Evolutionary conservation across 2,888 invertebrate species (phyloP), one percentile per base, ranked within the genome.

Genomic region (Anticlea derivata): DNA sequence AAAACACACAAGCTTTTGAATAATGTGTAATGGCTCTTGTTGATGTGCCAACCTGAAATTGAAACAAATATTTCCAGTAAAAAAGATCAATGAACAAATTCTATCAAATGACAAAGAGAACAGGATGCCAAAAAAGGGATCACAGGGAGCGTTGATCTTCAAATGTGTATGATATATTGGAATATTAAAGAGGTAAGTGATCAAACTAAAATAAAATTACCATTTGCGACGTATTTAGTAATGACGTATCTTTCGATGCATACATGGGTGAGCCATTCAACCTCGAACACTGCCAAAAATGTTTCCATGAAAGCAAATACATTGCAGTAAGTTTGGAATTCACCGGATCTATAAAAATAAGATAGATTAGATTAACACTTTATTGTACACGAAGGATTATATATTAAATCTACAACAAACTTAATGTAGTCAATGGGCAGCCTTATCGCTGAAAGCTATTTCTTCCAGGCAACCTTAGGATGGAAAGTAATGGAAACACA

Each of bases 161-260:
- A 11, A 7, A 8, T 30, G 22, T 22, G 7, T 41, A 24, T 23
- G 6, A n/a, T 20, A n/a, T 20, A 24, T 33, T 33, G 10, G 1
- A 30, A 7, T 22, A 35, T 7, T 10, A 2, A 17, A 17, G 4
- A 10, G n/a, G n/a, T n/a, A n/a, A n/a, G n/a, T 37, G 5, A 2
- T 11, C 5, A 7, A 12, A 23, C 23, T 37, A 12, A 24, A 43
- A 29, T 7, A 8, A 22, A 29, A 37, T 29, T 78, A 91, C 92
- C 89, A 52, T 84, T 79, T 37, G 70, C 72, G 10, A 70, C 72
- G 56, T 86, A 86, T 65, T 84, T 84, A 5, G 84, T 78, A 5
- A 84, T 65, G 7, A 91, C 80, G 60, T 86, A 89, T 71, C 92
- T 77, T 64, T 92, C 91, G 38, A 92, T 80, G 57, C 89, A 87